Evolutionary conservation across 2,888 invertebrate species (phyloP), one percentile per base, ranked within the genome.

Genomic region (Pediacus dermestoides): DNA sequence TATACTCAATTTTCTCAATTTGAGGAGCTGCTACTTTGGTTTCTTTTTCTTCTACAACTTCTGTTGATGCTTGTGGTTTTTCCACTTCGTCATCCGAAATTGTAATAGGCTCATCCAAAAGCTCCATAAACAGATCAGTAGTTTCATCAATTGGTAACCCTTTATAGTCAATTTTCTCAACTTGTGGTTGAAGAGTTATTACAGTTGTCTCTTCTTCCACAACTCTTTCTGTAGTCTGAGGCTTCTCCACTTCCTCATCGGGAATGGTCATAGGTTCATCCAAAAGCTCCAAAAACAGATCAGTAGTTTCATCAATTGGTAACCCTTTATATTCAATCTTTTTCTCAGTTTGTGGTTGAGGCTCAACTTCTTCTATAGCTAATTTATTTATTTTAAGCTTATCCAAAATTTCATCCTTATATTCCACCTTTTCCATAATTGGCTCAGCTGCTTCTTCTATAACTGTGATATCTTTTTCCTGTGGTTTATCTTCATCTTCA

Each of bases 241-340:
- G n/a, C n/a, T n/a, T n/a, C 22, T 11, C 11, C 3, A 9, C 18
- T 21, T 21, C 8, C 3, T 16, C 12, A 10, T 18, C 16, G 27
- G 54, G 57, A n/a, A 58, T 42, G 10, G 42, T 42, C 23, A 53
- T 40, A 22, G 56, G 52, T 42, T 57, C 50, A 39, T 57, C 54
- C 60, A 71, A 61, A 60, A 68, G 34, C 32, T 54, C 52, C 59
- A 71, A 61, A 60, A 68, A 68, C 2, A 57, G 42, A 28, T 50
- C 60, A 12, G 61, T 47, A 0, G 63, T 49, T 14, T 63, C 60
- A 37, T 60, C 58, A 23, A 59, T 39, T 7, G 60, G 58, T 9
- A 58, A 46, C 14, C 57, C 55, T 41, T 52, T 52, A 22, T 49
- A 52, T 10, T 44, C 46, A 9, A 45, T 25, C 34, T 42, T 42